These are phyloP conservation scores for Netelia melanura DNA, from an alignment of 2,888 invertebrate genomes.

Conservation along the genomic window DNA sequence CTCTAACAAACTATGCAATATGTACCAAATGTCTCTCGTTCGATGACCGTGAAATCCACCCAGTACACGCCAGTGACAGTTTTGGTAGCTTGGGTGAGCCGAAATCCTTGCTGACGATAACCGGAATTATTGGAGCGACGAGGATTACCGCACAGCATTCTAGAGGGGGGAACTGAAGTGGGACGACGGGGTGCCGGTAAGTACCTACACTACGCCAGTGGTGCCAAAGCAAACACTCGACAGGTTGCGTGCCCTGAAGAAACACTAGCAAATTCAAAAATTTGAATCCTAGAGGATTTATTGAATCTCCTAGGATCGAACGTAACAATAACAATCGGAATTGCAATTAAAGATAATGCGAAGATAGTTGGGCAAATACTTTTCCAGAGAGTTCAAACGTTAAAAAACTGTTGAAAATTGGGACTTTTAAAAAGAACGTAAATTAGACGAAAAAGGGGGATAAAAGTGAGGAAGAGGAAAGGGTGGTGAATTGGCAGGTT, in stretches of 20 bases:
- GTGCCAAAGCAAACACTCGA: conserved; percentile 80
- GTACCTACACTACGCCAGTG: conserved; percentile 40
- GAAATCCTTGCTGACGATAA: conserved; percentile 59
- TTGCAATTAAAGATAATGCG: background rate
- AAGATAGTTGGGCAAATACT: background rate
- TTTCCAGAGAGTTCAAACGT: background rate
- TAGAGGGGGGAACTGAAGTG: conserved; percentile 30
- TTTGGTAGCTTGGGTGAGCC: background rate
- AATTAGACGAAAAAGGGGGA: background rate
- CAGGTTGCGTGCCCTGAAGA: conserved; percentile 78
- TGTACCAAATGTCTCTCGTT: conserved; percentile 47
- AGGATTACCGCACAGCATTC: conserved; percentile 41
- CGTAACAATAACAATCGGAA: conserved; percentile 15
- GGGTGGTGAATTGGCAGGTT: background rate
- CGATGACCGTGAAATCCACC: conserved; percentile 33
- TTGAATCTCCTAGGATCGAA: conserved; percentile 19
- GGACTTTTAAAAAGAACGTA: background rate
- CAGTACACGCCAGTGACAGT: conserved; percentile 12
- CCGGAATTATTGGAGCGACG: conserved; percentile 46
- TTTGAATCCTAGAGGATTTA: conserved; percentile 22
- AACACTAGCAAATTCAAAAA: conserved; percentile 70
- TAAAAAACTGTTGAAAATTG: too few species aligned
- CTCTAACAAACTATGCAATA: conserved; percentile 55
- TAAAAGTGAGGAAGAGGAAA: conserved; percentile 7
- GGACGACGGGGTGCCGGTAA: conserved; percentile 40